phyloP scores from a whole-genome alignment of 2,888 invertebrate genomes.

The Hydropsyche betteni region DNA sequence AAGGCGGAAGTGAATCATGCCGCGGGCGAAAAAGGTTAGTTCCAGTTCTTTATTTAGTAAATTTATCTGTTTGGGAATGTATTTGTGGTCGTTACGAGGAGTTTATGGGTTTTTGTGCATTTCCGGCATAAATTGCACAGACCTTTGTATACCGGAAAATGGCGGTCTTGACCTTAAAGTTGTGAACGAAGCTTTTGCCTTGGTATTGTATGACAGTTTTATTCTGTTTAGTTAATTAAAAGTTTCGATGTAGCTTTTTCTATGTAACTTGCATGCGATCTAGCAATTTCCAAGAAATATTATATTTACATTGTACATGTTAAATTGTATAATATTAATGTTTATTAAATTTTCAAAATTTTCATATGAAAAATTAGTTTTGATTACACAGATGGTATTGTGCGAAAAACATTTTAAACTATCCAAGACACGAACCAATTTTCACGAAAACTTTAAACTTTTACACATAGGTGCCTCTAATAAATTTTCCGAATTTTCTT shows the following conservation, averaged over 20 bases:
- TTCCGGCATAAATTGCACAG: background rate
- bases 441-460: background rate
- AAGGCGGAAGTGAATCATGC: conserved; percentile 44
- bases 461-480: background rate
- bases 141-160: background rate
- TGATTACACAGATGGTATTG: no score
- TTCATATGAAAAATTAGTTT: no score
- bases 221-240: no score
- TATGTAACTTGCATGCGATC: no score
- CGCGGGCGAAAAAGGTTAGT: conserved; percentile 35
- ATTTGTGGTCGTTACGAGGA: background rate
- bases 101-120: conserved; percentile 8
- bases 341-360: no score
- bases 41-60: background rate
- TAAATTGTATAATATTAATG: no score
- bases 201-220: background rate
- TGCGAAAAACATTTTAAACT: background rate
- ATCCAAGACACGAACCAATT: background rate
- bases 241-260: no score
- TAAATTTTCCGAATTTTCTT: background rate
- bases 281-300: no score
- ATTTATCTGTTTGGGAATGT: background rate
- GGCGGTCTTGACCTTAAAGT: background rate
- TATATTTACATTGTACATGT: no score
- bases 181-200: background rate